These are phyloP conservation scores for Diachasma alloeum DNA, from an alignment of 1,140 invertebrate species.

Conservation along the genomic window DNA sequence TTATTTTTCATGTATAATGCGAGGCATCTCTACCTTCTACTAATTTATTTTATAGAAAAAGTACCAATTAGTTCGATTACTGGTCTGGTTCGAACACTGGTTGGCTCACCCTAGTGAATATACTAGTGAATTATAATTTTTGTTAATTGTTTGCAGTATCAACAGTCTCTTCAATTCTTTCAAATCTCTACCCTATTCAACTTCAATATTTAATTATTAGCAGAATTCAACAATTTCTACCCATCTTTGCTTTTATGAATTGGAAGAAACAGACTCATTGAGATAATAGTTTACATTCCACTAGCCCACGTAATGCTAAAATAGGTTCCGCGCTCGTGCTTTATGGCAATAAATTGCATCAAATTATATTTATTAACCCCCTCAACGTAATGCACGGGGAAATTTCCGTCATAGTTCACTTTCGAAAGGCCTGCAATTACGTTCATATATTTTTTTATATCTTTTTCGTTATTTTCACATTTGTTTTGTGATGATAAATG, in stretches of 20 bases:
- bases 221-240: too few species aligned
- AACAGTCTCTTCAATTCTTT: too few species aligned
- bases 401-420: background rate
- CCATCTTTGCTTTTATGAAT: background rate
- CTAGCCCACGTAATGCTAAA: background rate
- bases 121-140: too few species aligned
- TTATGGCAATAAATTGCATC: background rate
- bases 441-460: background rate
- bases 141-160: too few species aligned
- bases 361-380: background rate
- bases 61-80: too few species aligned
- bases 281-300: background rate
- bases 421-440: slow-evolving; percentile 7
- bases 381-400: background rate
- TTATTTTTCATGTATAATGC: too few species aligned
- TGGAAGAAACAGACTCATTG: background rate
- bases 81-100: too few species aligned
- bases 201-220: too few species aligned
- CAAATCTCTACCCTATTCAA: too few species aligned
- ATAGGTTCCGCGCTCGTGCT: background rate
- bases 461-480: background rate
- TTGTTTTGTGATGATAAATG: background rate
- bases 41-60: too few species aligned
- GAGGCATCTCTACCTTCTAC: too few species aligned
- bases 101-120: too few species aligned